Evolutionary conservation across 2,113 vertebrate species (phyloP).

Genomic region (Laterallus jamaicensis): DNA sequence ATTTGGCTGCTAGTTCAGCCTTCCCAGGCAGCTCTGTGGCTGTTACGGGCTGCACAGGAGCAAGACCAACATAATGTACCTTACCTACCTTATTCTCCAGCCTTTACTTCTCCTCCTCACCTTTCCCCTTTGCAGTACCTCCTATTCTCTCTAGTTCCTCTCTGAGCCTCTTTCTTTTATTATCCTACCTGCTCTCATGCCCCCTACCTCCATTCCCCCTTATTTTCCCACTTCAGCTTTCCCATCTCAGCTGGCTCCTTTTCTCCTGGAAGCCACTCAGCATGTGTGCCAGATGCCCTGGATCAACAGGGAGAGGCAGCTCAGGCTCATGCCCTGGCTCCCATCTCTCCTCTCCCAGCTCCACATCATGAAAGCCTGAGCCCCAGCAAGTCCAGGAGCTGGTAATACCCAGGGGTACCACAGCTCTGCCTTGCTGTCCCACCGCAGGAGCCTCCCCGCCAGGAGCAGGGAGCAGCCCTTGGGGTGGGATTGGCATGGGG

Average conservation of each 20-base stretch:
- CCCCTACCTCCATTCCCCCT: not conserved
- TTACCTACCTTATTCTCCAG: not conserved
- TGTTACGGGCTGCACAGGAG: not conserved
- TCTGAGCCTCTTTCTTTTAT: not conserved
- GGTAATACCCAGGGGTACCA: conserved; percentile 64
- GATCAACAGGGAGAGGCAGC: conserved; percentile 32
- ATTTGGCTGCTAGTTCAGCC: not conserved
- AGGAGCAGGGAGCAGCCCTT: not conserved
- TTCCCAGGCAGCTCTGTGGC: not conserved
- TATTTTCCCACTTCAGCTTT: not conserved
- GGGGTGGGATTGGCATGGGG: not conserved
- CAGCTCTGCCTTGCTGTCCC: conserved; percentile 21
- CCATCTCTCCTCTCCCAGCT: conserved; percentile 33
- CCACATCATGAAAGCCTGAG: conserved; percentile 35
- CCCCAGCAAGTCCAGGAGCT: not conserved
- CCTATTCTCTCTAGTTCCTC: not conserved
- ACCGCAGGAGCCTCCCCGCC: not conserved
- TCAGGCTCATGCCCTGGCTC: not conserved
- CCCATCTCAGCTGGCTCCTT: conserved; percentile 11
- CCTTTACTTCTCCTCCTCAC: not conserved
- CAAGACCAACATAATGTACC: rapidly evolving
- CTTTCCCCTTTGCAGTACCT: not conserved
- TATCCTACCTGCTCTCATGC: not conserved
- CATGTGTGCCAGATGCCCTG: conserved; percentile 42
- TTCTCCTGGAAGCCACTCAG: not conserved